Percentiles rank a stretch among this genome's conserved stretches.
phyloP scores from a whole-genome alignment of 2,797 vertebrate species.

The Silurus lanzhouensis region DNA sequence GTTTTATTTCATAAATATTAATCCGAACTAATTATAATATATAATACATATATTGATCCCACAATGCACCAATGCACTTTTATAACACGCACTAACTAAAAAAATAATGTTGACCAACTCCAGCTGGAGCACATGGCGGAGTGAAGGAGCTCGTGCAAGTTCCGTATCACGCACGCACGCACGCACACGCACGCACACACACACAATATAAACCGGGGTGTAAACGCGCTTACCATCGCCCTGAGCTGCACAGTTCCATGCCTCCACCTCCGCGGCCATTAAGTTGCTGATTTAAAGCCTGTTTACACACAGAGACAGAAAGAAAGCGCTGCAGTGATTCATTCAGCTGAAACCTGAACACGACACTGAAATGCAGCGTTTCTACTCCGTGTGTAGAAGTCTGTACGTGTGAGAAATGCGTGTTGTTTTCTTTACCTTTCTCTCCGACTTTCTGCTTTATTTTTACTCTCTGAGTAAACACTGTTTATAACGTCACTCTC shows the following conservation, averaged over 20 bases:
- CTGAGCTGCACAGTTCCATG: conserved; percentile 59
- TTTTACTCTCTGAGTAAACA: neutral
- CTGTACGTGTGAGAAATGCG: neutral
- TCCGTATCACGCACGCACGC: too few species aligned
- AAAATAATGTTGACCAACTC: neutral
- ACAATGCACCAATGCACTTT: too few species aligned
- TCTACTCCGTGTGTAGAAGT: neutral
- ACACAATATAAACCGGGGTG: neutral
- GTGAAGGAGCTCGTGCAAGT: neutral
- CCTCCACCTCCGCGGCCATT: conserved; percentile 64
- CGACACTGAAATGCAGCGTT: neutral
- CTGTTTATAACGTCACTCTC: neutral
- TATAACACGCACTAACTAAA: neutral
- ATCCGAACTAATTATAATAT: too few species aligned
- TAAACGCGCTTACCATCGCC: conserved; percentile 6
- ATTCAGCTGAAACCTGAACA: neutral
- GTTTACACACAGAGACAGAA: neutral
- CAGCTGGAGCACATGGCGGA: conserved; percentile 9
- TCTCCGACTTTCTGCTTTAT: neutral
- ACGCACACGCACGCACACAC: too few species aligned
- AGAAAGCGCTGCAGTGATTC: too few species aligned
- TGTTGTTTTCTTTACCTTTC: too few species aligned
- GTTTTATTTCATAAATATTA: neutral
- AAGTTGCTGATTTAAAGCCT: neutral
- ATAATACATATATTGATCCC: too few species aligned